Base-by-base conservation (phyloP, 2,888 invertebrate genomes). In the Nematopogon swammerdamellus region DNA sequence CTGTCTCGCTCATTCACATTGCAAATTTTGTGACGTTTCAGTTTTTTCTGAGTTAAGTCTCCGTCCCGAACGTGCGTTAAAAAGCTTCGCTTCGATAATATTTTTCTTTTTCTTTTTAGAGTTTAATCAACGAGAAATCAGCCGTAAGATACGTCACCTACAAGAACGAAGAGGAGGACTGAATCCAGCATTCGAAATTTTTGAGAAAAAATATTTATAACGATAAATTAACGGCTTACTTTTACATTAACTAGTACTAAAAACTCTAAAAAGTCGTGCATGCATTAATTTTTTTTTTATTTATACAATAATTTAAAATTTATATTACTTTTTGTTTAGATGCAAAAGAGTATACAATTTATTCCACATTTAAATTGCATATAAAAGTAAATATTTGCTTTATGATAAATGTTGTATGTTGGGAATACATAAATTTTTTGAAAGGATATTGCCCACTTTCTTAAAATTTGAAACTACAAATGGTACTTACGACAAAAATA, bases 141-240 rank as follows among this genome's bases (percentile, higher is more conserved):
- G 92, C 96, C 45, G 95, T 97, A 29, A 88, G 95, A 59, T 97
- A 97, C 77, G 95, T 96, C 50, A 95, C 93, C 63, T 97, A 96
- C 75, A 92, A 93, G 70, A 93, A 94, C 69, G 94, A 94, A 62
- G 94, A 94, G 59, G 94, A 93, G 59, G 91, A 91, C 63, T 79
- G 69, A 63, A 58, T 46, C 48, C 56, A 60, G 30, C 11, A 19
- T 51, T 60, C 60, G 54, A 29, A 14, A 47, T 44, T 49, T 42
- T 52, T 52, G 58, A 63, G 58, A 60, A 59, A 54, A 56, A 54
- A 54, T 49, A 43, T 45, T 46, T 20, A 45, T 50, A 45, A 49
- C 56, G 57, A 57, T 58, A 30, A 46, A 43, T 43, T 17, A 18
- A 19, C 45, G 25, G n/a, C n/a, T n/a, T 25, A 8, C 5, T 25